Percentiles rank a stretch among this genome's conserved stretches.
Conservation (phyloP, 2,888 invertebrate genomes). For the Chrysina gloriosa region DNA sequence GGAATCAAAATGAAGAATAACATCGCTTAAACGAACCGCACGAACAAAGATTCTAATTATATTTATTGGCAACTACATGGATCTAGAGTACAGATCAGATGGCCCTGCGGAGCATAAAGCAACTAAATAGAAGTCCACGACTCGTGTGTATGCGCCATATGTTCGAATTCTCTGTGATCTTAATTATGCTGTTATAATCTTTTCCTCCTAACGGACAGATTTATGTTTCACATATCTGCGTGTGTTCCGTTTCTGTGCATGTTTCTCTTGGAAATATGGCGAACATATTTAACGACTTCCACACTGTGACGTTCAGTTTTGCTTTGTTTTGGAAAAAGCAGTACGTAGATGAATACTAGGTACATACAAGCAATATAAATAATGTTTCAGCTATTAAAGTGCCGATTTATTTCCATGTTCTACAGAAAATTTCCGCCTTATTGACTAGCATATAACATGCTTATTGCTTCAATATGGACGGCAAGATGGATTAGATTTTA, state of each 20-base stretch:
- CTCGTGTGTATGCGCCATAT: not conserved
- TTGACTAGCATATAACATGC: no score
- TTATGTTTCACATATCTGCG: constrained; percentile 19
- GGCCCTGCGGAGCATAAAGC: not conserved
- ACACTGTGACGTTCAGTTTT: not conserved
- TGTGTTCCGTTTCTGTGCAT: constrained; percentile 9
- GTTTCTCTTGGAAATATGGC: constrained; percentile 10
- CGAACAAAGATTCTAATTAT: constrained; percentile 11
- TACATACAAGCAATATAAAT: not conserved
- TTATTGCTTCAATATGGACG: no score
- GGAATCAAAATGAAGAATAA: no score
- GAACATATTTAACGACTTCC: constrained; percentile 13
- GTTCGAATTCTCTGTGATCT: constrained; percentile 20
- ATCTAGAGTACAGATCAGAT: not conserved
- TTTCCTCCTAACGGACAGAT: constrained; percentile 25
- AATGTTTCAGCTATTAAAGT: no score
- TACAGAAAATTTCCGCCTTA: no score
- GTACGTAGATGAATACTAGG: not conserved
- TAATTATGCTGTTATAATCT: constrained; percentile 32
- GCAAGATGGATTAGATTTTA: no score
- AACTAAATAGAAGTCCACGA: not conserved
- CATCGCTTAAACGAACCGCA: no score
- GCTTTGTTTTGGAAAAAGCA: not conserved
- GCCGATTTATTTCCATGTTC: no score
- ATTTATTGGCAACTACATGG: not conserved